phyloP scores from a whole-genome alignment of 2,113 vertebrate species.

The Pogona vitticeps region DNA sequence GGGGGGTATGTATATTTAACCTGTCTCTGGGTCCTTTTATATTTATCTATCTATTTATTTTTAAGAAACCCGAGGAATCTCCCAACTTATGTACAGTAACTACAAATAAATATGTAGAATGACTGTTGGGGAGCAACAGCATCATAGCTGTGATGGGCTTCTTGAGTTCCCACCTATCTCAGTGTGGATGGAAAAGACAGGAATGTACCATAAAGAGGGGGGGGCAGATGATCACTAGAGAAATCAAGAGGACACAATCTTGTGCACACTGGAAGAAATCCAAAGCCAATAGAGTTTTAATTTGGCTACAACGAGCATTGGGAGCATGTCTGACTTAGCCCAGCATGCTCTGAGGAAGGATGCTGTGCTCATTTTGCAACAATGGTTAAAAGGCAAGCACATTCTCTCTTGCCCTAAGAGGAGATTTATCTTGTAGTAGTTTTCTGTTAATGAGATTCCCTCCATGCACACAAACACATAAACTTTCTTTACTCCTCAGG shows the following conservation, averaged over 20 bases:
- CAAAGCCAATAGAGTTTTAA: not conserved
- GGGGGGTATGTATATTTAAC: not conserved
- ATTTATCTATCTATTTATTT: not conserved
- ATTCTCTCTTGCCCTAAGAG: not conserved
- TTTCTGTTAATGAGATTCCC: not conserved
- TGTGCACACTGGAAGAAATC: conserved; percentile 32
- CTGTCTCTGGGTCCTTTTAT: not conserved
- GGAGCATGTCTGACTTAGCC: not conserved
- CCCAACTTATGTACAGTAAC: too few species aligned
- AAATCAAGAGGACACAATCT: conserved; percentile 7
- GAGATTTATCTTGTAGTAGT: not conserved
- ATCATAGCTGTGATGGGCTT: not conserved
- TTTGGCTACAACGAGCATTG: not conserved
- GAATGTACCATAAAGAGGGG: not conserved
- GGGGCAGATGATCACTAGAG: not conserved
- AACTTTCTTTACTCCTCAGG: conserved; percentile 18
- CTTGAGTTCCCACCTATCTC: not conserved
- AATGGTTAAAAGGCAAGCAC: not conserved
- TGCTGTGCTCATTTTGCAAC: not conserved
- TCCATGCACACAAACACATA: not conserved
- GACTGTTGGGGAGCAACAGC: not conserved
- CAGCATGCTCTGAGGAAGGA: not conserved
- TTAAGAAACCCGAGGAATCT: not conserved
- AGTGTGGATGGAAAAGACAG: not conserved
- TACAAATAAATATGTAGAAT: too few species aligned